Base-by-base conservation (phyloP, 2,888 invertebrate genomes). In the Morinoia aosen region DNA sequence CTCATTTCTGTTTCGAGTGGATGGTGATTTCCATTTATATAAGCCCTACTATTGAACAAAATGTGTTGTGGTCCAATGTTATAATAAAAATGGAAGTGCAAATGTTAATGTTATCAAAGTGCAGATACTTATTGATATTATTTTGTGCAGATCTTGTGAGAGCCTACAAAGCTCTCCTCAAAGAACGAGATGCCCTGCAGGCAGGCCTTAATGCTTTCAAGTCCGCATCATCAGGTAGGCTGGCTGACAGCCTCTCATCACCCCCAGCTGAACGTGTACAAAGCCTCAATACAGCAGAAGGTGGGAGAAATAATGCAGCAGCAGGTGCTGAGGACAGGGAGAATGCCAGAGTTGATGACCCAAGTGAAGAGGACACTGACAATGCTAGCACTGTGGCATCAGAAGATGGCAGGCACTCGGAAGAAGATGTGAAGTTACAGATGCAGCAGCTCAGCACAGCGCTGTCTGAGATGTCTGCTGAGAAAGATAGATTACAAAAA, bases 171-270 rank as follows among this genome's bases (percentile, higher is more conserved):
- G 95, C 96, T 12, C 88, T 96, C 3, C 58, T 95, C 40, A 96
- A 96, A 58, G 96, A 96, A 64, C 96, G 96, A 58, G 96, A 96
- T 94, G 96, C 96, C 58, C 94, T 96, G 39, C 96, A 96, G 91
- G 94, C 96, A 11, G 96, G 96, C 93, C 95, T 96, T 33, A 88
- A 95, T 88, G 96, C 96, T 19, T 88, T 96, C 57, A 95, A 57
- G 25, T 57, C 93, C 5, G 56, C 93, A 57, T 19, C 58, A 12
- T 48, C 12, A 40, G 16, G 12, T 88, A 39, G n/a, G 4, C 0
- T 25, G 11, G 12, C 88, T 48, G 40, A 90, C 0, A 14, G 48
- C 12, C 90, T 90, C 39, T 40, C 90, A 39, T 40, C 90, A 90
- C 8, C 90, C 4, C 39, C 90, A 90, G 76, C 76, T 76, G 90